Conservation (phyloP, 1,140 invertebrate genomes). For the Macrocentrus cingulum region DNA sequence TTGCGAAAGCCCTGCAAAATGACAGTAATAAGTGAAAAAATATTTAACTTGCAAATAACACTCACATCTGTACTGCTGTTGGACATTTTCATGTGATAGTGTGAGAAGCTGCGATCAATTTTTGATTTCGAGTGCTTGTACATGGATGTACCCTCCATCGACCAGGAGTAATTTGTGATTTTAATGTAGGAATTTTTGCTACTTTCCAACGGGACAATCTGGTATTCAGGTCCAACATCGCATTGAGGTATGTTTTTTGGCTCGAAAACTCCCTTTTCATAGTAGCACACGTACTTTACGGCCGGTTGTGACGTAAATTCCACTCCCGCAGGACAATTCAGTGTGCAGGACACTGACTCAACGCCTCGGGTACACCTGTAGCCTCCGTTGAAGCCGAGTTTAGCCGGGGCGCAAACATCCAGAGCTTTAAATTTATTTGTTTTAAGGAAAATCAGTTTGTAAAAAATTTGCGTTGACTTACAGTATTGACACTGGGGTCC, state of each 20-base stretch:
- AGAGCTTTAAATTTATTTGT: constrained; percentile 54
- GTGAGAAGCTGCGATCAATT: not conserved
- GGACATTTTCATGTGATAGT: not conserved
- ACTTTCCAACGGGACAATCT: constrained; percentile 44
- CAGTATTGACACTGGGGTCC: constrained; percentile 78
- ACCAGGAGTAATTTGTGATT: constrained; percentile 37
- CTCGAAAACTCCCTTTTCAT: constrained; percentile 67
- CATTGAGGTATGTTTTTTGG: constrained; percentile 76
- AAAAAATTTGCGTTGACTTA: constrained; percentile 54
- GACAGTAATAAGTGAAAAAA: too few species aligned
- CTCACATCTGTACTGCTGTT: not conserved
- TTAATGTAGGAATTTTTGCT: constrained; percentile 32
- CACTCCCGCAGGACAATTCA: constrained; percentile 68
- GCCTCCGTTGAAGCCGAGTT: constrained; percentile 73
- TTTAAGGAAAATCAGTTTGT: not conserved
- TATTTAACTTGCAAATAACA: not conserved
- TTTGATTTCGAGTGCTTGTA: not conserved
- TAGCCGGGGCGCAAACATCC: constrained; percentile 62
- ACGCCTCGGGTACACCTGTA: constrained; percentile 68
- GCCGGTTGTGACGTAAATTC: constrained; percentile 65
- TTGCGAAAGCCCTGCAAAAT: not conserved
- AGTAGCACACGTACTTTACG: constrained; percentile 69
- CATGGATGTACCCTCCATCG: constrained; percentile 21
- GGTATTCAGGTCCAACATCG: constrained; percentile 60
- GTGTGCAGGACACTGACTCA: constrained; percentile 64